Evolutionary conservation across 2,797 vertebrate species (phyloP).

Genomic region (Rhyacichthys aspro): DNA sequence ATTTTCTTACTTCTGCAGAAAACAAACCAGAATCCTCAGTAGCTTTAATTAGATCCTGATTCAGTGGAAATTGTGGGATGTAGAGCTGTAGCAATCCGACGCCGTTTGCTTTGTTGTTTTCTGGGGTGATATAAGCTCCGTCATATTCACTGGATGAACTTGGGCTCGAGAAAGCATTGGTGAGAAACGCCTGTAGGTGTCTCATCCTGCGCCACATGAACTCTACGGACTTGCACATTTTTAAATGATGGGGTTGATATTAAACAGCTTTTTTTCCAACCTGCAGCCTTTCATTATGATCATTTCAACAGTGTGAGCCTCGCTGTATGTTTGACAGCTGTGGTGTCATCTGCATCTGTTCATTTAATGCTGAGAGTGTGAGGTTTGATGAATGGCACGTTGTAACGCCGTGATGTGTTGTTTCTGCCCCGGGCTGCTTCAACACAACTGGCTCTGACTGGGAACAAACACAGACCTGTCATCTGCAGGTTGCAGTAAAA

Average conservation of each 20-base stretch:
- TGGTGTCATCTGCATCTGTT: conserved; percentile 16
- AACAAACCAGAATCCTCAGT: conserved; percentile 78
- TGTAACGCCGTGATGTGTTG: conserved; percentile 59
- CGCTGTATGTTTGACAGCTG: conserved; percentile 41
- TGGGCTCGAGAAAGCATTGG: conserved; percentile 92
- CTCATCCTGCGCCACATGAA: conserved; percentile 91
- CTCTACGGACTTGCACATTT: conserved; percentile 92
- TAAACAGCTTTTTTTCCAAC: conserved; percentile 78
- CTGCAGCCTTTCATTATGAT: conserved; percentile 49
- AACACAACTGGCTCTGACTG: conserved; percentile 52
- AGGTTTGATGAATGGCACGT: conserved; percentile 65
- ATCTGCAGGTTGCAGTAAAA: conserved; percentile 40
- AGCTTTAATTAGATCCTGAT: conserved; percentile 93
- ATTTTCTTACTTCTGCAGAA: conserved; percentile 84
- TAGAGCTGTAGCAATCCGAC: conserved; percentile 77
- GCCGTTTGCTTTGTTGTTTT: conserved; percentile 61
- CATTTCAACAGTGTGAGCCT: conserved; percentile 14
- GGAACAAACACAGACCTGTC: conserved; percentile 38
- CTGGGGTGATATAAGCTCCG: conserved; percentile 47
- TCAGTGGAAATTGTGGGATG: conserved; percentile 89
- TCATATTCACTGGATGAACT: conserved; percentile 90
- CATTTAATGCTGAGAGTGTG: conserved; percentile 44
- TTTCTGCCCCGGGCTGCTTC: conserved; percentile 65
- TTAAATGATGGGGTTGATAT: conserved; percentile 93
- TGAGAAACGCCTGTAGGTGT: conserved; percentile 94